Evolutionary conservation across 2,113 vertebrate species (phyloP), one percentile per base, ranked within the genome.

Genomic region (Cinclus cinclus): DNA sequence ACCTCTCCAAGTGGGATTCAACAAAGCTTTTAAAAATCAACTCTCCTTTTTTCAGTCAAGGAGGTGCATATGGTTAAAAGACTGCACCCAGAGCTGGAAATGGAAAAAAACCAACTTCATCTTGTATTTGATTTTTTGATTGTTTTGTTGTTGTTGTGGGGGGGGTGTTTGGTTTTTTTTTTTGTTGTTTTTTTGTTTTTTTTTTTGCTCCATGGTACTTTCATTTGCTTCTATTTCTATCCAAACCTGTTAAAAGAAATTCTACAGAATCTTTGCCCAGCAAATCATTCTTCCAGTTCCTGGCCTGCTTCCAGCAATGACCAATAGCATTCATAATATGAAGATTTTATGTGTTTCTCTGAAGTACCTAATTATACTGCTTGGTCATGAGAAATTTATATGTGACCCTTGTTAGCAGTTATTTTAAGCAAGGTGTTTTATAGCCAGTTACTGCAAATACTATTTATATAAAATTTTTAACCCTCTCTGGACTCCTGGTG

Each of bases 351-450:
- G 90, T 77, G 31, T 95, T 94, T 82, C 69, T 92, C 60, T 96
- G 88, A 93, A 96, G 88, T 75, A 87, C 69, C 90, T 94, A 93
- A 95, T 96, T 96, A 93, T 39, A 41, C 86, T 93, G 89, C 90
- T 84, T 81, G 80, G 65, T 95, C 83, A 77, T 76, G 86, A 95
- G 92, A 94, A 96, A 97, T 95, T 96, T 93, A 94, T 97, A 92
- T 93, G 73, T 94, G 92, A 96, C 90, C 95, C 94, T 92, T 4
- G 62, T 42, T 93, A 92, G 92, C 94, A 95, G 25, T 96, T 96
- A 92, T 81, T 92, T 90, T 95, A 92, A 88, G 93, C 80, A 96
- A 93, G 92, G 86, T 97, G 55, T 84, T 96, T 96, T 95, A 96
- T 82, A 89, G 90, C 95, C 69, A 71, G 90, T 97, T 95, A 93